Conservation (phyloP, 2,888 invertebrate genomes). For the Lithodes maja region DNA sequence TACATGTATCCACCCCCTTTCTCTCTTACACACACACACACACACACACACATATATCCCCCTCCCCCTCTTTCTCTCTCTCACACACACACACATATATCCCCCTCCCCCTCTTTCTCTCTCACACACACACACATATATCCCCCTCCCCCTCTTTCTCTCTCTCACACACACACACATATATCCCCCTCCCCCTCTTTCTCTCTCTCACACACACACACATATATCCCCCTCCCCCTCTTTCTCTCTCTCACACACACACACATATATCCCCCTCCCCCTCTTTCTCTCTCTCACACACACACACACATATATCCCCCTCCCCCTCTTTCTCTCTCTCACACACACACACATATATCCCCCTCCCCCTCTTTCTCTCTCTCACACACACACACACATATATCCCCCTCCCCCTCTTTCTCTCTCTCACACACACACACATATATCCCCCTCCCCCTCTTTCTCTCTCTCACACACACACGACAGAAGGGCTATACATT, state of each 20-base stretch:
- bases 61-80: too few species aligned
- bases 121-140: too few species aligned
- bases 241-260: background rate
- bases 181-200: background rate
- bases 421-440: background rate
- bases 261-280: background rate
- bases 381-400: background rate
- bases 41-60: too few species aligned
- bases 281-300: background rate
- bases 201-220: too few species aligned
- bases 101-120: too few species aligned
- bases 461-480: slow-evolving; percentile 7
- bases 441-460: slow-evolving; percentile 15
- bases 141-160: background rate
- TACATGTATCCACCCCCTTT: too few species aligned
- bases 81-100: too few species aligned
- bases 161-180: background rate
- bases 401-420: background rate
- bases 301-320: background rate
- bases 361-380: background rate
- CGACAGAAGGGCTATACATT: too few species aligned
- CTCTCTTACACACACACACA: too few species aligned
- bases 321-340: background rate
- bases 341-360: background rate
- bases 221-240: background rate